These are phyloP conservation scores for Allobates femoralis DNA, from an alignment of 2,797 vertebrate species.

Conservation along the genomic window DNA sequence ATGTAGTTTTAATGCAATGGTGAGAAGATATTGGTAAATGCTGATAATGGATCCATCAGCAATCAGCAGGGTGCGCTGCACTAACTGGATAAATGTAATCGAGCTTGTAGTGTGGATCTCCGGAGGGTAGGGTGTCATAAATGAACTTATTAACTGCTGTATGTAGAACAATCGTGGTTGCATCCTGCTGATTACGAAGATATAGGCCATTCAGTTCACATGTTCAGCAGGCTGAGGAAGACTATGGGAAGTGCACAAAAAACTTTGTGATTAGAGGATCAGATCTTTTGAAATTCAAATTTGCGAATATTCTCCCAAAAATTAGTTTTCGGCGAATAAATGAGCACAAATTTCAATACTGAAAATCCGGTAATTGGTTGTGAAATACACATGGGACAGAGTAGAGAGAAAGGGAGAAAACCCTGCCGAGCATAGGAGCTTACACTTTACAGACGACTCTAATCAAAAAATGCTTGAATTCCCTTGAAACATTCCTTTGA, in stretches of 20 bases:
- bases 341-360: too few species aligned
- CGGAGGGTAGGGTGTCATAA: constrained; percentile 6
- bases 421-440: too few species aligned
- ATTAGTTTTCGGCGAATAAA: too few species aligned
- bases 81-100: constrained; percentile 41
- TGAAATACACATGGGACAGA: too few species aligned
- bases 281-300: too few species aligned
- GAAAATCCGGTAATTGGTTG: too few species aligned
- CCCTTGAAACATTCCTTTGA: too few species aligned
- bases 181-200: constrained; percentile 15
- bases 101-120: constrained; percentile 14
- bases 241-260: background rate
- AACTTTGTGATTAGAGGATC: background rate
- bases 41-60: constrained; percentile 37
- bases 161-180: background rate
- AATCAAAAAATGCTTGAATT: too few species aligned
- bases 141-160: constrained; percentile 31
- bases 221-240: background rate
- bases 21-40: constrained; percentile 17
- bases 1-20: constrained; percentile 24
- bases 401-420: too few species aligned
- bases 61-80: constrained; percentile 23
- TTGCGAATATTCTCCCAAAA: too few species aligned
- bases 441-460: too few species aligned
- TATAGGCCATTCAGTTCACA: background rate